phyloP scores from a whole-genome alignment of 37 sponge, comb jelly and placozoan genomes.

The Petrosia ficiformis region DNA sequence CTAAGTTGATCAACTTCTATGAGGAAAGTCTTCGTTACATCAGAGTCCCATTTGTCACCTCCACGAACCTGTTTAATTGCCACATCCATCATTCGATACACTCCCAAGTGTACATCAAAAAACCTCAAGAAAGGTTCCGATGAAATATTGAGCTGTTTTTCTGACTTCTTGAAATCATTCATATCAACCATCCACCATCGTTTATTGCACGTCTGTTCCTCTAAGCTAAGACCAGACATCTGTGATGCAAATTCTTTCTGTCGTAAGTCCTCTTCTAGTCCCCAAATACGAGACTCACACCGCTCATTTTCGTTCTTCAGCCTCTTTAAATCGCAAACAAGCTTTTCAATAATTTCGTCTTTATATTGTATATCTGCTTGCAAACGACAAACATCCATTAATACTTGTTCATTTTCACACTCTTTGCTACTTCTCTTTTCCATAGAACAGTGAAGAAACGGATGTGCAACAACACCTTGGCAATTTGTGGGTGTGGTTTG shows the following conservation, averaged over 20 bases:
- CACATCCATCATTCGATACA: slow-evolving; percentile 27
- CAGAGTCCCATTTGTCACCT: slow-evolving; percentile 17
- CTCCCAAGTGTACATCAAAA: slow-evolving; percentile 30
- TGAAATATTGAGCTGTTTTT: background rate
- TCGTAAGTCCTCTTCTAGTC: slow-evolving; percentile 23
- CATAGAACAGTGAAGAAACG: background rate
- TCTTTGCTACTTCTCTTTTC: background rate
- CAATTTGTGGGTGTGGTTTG: background rate
- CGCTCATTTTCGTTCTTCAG: slow-evolving; percentile 29
- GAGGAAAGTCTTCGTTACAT: slow-evolving; percentile 17
- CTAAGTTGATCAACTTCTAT: slow-evolving; percentile 35
- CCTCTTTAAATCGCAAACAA: slow-evolving; percentile 6
- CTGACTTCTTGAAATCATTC: background rate
- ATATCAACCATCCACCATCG: background rate
- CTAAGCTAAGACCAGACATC: background rate
- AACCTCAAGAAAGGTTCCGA: slow-evolving; percentile 1
- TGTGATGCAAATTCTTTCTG: background rate
- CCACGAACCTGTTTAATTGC: slow-evolving; percentile 4
- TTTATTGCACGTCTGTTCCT: background rate
- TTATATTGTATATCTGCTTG: background rate
- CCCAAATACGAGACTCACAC: slow-evolving; percentile 11
- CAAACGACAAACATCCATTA: background rate
- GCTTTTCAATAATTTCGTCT: background rate
- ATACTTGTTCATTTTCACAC: background rate
- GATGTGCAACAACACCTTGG: background rate